phyloP scores from a whole-genome alignment of 2,888 invertebrate genomes.

The Drosophila mayaguana region DNA sequence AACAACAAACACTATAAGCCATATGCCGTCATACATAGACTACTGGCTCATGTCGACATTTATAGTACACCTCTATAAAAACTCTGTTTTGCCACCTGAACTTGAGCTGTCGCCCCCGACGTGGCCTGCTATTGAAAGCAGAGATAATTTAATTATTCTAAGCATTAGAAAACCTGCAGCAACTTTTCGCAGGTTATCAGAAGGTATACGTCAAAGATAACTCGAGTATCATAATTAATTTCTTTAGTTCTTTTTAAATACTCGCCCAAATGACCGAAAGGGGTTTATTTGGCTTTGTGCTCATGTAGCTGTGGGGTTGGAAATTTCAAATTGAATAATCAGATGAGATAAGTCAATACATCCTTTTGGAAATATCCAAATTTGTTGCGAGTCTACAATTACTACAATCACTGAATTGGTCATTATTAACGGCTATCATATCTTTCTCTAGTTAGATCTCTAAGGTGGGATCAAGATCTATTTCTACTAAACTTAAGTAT shows the following conservation, averaged over 20 bases:
- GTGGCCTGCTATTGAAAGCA: constrained; percentile 46
- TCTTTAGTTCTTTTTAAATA: constrained; percentile 43
- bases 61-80: constrained; percentile 9
- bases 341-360: background rate
- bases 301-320: background rate
- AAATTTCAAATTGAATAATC: background rate
- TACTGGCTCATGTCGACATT: background rate
- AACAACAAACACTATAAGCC: background rate
- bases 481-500: background rate
- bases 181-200: constrained; percentile 57
- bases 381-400: too few relatives aligned
- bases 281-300: background rate
- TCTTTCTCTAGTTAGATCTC: background rate
- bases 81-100: constrained; percentile 31
- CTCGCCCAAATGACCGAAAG: constrained; percentile 2
- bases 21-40: background rate
- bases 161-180: constrained; percentile 43
- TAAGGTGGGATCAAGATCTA: background rate
- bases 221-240: constrained; percentile 78
- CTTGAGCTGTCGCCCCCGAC: constrained; percentile 34
- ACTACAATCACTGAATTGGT: too few relatives aligned
- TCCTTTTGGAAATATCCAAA: background rate
- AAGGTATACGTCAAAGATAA: constrained; percentile 72
- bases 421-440: too few relatives aligned
- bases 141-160: constrained; percentile 67